Conservation (phyloP, 2,888 invertebrate genomes). For the Brachyopa scutellaris region DNA sequence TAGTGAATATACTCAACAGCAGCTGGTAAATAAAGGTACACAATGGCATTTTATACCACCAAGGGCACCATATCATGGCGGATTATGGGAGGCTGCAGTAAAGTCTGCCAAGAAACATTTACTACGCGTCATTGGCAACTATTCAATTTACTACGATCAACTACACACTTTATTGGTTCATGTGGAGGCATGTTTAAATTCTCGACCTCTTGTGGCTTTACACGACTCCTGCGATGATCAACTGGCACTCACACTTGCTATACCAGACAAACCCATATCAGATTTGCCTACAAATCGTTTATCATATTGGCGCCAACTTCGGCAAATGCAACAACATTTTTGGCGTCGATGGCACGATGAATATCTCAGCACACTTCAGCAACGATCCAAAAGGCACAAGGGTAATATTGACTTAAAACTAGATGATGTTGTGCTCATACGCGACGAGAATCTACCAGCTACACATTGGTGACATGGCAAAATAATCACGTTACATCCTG, state of each 20-base stretch:
- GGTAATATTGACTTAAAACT: neutral
- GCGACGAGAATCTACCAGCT: neutral
- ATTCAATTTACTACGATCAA: constrained; percentile 13
- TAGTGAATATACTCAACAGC: neutral
- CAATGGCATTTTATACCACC: too few species aligned
- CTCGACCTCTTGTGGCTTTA: constrained; percentile 13
- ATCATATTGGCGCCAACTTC: constrained; percentile 7
- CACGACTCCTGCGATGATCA: neutral
- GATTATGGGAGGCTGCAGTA: too few species aligned
- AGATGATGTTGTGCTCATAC: neutral
- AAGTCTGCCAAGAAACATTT: too few species aligned
- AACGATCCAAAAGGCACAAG: constrained; percentile 1
- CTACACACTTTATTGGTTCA: constrained; percentile 15
- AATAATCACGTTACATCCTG: neutral
- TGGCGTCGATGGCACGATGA: too few species aligned
- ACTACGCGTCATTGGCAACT: constrained; percentile 6
- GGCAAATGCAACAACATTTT: constrained; percentile 3
- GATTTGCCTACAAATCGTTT: neutral
- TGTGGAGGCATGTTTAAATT: constrained; percentile 4
- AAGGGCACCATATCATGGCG: constrained; percentile 14
- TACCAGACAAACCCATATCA: constrained; percentile 14
- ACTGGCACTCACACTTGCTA: constrained; percentile 1
- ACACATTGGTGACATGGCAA: neutral
- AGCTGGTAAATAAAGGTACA: too few species aligned
- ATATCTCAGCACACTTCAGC: constrained; percentile 7